These are phyloP conservation scores for Lethenteron reissneri DNA, from an alignment of 2,113 vertebrate species.

Conservation along the genomic window DNA sequence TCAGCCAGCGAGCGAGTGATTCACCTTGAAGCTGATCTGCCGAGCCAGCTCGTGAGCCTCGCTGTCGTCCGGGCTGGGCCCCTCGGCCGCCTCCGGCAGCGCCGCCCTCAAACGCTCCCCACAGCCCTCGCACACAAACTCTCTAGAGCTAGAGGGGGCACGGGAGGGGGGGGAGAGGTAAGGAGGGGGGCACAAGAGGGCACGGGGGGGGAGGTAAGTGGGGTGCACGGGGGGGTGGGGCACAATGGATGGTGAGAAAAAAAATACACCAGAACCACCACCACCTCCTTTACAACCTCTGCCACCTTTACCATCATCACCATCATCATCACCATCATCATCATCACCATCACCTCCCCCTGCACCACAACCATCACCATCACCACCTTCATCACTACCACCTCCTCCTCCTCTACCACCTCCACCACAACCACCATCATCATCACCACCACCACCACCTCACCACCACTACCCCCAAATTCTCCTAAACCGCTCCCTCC, in stretches of 20 bases:
- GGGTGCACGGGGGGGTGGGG: background rate
- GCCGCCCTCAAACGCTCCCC: constrained; percentile 49
- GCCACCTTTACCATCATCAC: too few species aligned
- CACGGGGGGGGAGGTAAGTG: background rate
- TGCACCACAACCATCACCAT: too few species aligned
- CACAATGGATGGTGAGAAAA: background rate
- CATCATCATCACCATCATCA: too few species aligned
- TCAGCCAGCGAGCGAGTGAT: too few species aligned
- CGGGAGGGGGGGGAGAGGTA: background rate
- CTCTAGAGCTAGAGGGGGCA: constrained; percentile 48
- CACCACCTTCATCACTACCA: too few species aligned
- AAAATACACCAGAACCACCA: background rate
- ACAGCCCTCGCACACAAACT: constrained; percentile 77
- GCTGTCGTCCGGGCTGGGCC: constrained; percentile 45
- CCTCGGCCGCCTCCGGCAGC: constrained; percentile 44
- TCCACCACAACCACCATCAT: too few species aligned
- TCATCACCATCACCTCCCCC: too few species aligned
- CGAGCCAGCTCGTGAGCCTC: constrained; percentile 62
- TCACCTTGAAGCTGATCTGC: too few species aligned
- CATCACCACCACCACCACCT: too few species aligned
- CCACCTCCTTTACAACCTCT: background rate
- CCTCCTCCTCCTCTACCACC: too few species aligned
- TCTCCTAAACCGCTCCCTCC: too few species aligned
- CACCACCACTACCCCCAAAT: too few species aligned
- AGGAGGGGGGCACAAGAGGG: constrained; percentile 6